Evolutionary conservation across 1,140 invertebrate genomes (phyloP).

Genomic region (Batillaria attramentaria): DNA sequence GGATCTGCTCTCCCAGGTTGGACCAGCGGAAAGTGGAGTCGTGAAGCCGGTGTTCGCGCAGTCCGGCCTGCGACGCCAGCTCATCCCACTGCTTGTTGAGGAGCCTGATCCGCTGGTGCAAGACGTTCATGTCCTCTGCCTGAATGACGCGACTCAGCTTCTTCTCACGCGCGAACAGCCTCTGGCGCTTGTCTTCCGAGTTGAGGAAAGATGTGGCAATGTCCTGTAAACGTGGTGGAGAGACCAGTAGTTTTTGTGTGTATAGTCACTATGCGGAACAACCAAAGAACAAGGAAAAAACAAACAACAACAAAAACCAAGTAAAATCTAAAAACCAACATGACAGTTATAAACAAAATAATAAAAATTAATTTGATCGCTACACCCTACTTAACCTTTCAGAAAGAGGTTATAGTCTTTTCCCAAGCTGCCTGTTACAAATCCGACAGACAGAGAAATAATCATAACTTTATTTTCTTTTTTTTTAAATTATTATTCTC

Average conservation of each 20-base stretch:
- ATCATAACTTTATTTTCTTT: neutral
- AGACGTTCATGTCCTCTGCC: constrained; percentile 87
- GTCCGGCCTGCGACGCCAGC: constrained; percentile 53
- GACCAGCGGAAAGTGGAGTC: constrained; percentile 63
- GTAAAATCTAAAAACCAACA: neutral
- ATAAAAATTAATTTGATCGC: neutral
- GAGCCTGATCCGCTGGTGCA: constrained; percentile 81
- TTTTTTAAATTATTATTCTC: neutral
- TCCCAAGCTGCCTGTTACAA: neutral
- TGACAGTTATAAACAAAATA: neutral
- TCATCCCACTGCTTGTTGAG: constrained; percentile 77
- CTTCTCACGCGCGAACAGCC: constrained; percentile 82
- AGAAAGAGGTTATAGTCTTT: neutral
- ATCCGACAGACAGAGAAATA: neutral
- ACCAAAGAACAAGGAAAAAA: too few species aligned
- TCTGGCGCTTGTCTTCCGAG: constrained; percentile 66
- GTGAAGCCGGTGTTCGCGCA: constrained; percentile 55
- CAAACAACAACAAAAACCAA: neutral
- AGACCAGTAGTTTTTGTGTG: too few species aligned
- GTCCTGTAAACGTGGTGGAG: constrained; percentile 53
- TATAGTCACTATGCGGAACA: too few species aligned
- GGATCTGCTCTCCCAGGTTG: constrained; percentile 50
- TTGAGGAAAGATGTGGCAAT: constrained; percentile 56
- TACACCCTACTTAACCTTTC: neutral
- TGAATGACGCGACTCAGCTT: constrained; percentile 88